These are phyloP conservation scores for Cinclus cinclus DNA, from an alignment of 2,113 vertebrate genomes.

Conservation along the genomic window DNA sequence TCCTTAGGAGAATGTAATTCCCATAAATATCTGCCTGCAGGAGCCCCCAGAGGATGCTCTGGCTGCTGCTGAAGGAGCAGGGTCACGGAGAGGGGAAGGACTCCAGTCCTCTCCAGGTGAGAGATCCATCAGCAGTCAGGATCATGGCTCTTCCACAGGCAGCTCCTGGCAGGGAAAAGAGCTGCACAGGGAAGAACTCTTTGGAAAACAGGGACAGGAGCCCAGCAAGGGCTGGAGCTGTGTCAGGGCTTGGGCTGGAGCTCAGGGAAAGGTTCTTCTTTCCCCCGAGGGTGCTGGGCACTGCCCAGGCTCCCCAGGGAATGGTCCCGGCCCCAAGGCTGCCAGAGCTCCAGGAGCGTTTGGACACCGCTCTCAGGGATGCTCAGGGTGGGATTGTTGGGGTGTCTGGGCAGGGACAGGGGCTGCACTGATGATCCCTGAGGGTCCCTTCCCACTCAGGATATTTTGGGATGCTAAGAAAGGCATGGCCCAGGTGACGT, in stretches of 20 bases:
- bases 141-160: not conserved
- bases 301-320: not conserved
- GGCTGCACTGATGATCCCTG: accelerated
- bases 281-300: not conserved
- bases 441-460: accelerated
- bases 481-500: not conserved
- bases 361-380: not conserved
- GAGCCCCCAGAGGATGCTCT: not conserved
- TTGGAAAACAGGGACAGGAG: not conserved
- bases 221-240: not conserved
- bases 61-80: not conserved
- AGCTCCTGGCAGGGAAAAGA: not conserved
- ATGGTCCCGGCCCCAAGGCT: not conserved
- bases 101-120: not conserved
- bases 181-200: not conserved
- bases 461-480: not conserved
- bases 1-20: not conserved
- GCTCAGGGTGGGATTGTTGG: not conserved
- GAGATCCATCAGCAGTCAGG: not conserved
- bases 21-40: not conserved
- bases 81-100: not conserved
- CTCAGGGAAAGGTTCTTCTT: not conserved
- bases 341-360: not conserved
- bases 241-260: not conserved
- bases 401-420: not conserved